Base-by-base conservation (phyloP, 1,140 invertebrate species). In the Pantala flavescens region DNA sequence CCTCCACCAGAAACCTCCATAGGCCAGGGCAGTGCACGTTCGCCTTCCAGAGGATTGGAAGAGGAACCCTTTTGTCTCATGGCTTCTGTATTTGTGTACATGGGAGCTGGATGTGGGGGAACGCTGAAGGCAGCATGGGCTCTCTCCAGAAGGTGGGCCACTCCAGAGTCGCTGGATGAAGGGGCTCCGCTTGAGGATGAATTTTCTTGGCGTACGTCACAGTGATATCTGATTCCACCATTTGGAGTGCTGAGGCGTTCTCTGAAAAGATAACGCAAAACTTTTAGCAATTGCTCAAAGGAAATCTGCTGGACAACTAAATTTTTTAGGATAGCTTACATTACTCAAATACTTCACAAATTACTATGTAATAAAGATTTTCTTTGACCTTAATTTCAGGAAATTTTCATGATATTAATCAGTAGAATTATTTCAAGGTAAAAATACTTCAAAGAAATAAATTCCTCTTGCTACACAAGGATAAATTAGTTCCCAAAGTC, bases 101-200 rank as follows among this genome's bases (percentile, higher is more conserved):
- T 16, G 16, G 49, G 49, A 3, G 49, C 5, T 16, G 49, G 77
- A 72, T 11, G 76, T 75, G 12, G 75, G 72, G 21, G 1, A 14
- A 63, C 11, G n/a, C 70, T 70, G 55, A 78, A 78, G 55, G 76
- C 77, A 21, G 75, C 74, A 71, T 78, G 77, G 23, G 78, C 78
- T 28, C 78, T 77, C 77, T 81, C 79, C 72, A 80, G 76, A 23
- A 80, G 75, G 23, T 79, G 74, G 10, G 79, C 80, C 23, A 81
- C 79, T 36, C 80, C 80, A 19, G 80, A 80, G 76, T 81, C 80
- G 72, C 76, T 80, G 16, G 49, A 63, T 73, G 77, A 78, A 74
- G 74, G 79, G 43, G 63, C 76, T 63, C 73, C 77, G 74, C 43
- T 74, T 49, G 77, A 73, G 0, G 49, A 63, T 21, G 49, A 63